Base-by-base conservation (phyloP, 2,113 vertebrate genomes). In the Scortum barcoo region DNA sequence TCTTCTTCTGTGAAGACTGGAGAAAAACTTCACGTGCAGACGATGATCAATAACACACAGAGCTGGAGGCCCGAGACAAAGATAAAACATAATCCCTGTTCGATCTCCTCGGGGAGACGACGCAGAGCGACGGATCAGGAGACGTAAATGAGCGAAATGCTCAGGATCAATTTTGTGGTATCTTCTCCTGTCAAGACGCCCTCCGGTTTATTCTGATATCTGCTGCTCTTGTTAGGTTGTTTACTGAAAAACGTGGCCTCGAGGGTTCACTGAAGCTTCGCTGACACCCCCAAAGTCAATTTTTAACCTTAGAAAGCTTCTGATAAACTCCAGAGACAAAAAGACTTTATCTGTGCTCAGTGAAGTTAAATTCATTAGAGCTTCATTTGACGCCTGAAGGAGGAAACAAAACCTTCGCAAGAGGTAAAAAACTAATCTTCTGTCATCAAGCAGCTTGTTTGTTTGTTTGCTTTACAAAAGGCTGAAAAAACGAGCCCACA, bases 121-220 rank as follows among this genome's bases (percentile, higher is more conserved):
- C 58, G 7, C 62, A 7, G 38, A 72, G 44, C 69, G 57, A 53
- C 28, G 70, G 67, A 81, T 81, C 73, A 30, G 62, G 14, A 62
- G 61, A 40, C 44, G 24, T 63, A 62, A 78, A 78, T 69, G 50
- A 78, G 74, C 51, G 19, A 78, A 82, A 78, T 63, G 63, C 66
- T 53, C 28, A 16, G 70, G 80, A 86, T 86, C 79, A 82, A 74
- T 82, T 63, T 0, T 73, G 38, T n/a, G 16, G 14, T 51, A 74
- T 74, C 75, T 68, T 50, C 68, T 56, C 20, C 62, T 67, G 60
- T 72, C 73, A 67, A 76, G 67, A 24, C 24, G 13, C 78, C 60
- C 61, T 53, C 61, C 22, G 66, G 78, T 73, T 73, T 48, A 38
- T 44, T 76, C 16, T 53, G 6, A 70, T 69, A 65, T 54, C 71